phyloP scores from a whole-genome alignment of 2,888 invertebrate genomes.

The Heliconius sara region DNA sequence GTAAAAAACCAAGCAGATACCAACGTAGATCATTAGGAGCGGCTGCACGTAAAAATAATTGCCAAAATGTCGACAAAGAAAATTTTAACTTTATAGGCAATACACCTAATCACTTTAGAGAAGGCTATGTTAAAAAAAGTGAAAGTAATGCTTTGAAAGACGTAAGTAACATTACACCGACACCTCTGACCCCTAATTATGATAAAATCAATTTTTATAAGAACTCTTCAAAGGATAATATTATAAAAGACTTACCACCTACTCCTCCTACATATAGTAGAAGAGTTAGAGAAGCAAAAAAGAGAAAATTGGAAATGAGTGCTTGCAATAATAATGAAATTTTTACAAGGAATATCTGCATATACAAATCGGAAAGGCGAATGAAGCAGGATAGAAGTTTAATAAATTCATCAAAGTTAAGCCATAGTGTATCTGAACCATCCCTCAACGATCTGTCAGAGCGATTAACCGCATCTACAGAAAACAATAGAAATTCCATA shows the following conservation, averaged over 20 bases:
- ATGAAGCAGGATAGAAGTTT: conserved; percentile 65
- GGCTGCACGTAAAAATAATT: conserved; percentile 68
- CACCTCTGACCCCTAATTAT: conserved; percentile 68
- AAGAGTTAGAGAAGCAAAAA: conserved; percentile 78
- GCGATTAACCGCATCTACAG: conserved; percentile 64
- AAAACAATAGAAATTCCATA: conserved; percentile 65
- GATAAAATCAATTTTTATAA: conserved; percentile 67
- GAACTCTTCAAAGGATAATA: conserved; percentile 66
- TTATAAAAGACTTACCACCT: conserved; percentile 70
- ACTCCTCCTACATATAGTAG: conserved; percentile 78
- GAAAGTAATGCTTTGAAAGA: conserved; percentile 82
- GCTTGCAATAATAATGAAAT: conserved; percentile 60
- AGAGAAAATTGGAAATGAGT: conserved; percentile 78
- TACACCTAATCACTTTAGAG: conserved; percentile 85
- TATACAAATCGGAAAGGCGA: conserved; percentile 75
- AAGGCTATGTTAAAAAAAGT: conserved; percentile 82
- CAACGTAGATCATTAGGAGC: conserved; percentile 75
- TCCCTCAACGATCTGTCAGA: conserved; percentile 73
- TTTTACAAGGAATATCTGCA: conserved; percentile 68
- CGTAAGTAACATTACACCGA: conserved; percentile 86
- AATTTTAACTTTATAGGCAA: conserved; percentile 80
- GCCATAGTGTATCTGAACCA: conserved; percentile 75
- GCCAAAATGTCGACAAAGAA: conserved; percentile 73
- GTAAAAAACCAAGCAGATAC: conserved; percentile 77
- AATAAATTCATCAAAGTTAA: conserved; percentile 61